These are phyloP conservation scores for Chloroclysta siterata DNA, from an alignment of 2,888 invertebrate species.

Conservation along the genomic window DNA sequence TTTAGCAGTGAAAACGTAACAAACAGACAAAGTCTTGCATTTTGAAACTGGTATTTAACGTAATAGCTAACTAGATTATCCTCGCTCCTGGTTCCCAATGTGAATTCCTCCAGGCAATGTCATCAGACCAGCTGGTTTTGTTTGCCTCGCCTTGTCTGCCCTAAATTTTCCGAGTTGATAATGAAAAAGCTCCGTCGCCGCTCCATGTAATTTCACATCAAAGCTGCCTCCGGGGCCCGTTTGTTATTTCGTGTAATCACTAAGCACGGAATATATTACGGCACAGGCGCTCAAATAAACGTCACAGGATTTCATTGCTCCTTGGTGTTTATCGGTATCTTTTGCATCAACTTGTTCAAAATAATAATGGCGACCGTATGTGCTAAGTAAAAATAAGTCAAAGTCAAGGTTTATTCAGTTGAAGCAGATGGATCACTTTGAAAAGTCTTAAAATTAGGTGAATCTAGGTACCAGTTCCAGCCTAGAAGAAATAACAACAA, in stretches of 20 bases:
- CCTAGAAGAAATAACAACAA: too few species aligned
- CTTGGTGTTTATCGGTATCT: slow-evolving; percentile 35
- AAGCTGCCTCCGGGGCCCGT: slow-evolving; percentile 64
- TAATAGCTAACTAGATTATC: slow-evolving; percentile 14
- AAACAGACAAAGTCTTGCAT: background rate
- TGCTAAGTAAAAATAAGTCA: too few species aligned
- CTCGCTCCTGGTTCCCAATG: slow-evolving; percentile 36
- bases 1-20: background rate
- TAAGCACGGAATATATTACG: slow-evolving; percentile 63
- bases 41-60: slow-evolving; percentile 7
- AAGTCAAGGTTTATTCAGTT: too few species aligned
- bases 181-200: slow-evolving; percentile 74
- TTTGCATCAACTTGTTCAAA: slow-evolving; percentile 24
- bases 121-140: slow-evolving; percentile 48
- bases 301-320: slow-evolving; percentile 35
- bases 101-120: slow-evolving; percentile 43
- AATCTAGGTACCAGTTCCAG: too few species aligned
- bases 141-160: slow-evolving; percentile 59
- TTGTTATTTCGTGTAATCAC: slow-evolving; percentile 74
- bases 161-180: slow-evolving; percentile 77
- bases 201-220: slow-evolving; percentile 70
- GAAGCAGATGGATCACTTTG: too few species aligned
- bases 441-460: too few species aligned
- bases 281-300: slow-evolving; percentile 45
- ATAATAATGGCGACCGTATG: background rate